Base-by-base conservation (phyloP, 2,113 vertebrate genomes). In the Syngnathus floridae region DNA sequence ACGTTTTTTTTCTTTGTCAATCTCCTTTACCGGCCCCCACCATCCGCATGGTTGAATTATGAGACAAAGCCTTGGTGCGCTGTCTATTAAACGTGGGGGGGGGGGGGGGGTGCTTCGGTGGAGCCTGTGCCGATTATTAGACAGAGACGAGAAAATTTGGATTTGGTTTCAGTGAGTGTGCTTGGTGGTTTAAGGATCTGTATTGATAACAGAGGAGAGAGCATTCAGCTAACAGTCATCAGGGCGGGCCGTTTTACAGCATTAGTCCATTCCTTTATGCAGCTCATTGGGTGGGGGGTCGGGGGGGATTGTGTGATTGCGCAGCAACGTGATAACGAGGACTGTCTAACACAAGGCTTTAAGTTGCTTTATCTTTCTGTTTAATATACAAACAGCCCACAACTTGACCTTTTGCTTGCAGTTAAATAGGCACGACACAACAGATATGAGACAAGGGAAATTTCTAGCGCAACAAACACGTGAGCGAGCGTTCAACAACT, bases 391-490 rank as follows among this genome's bases (percentile, higher is more conserved):
- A 80, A 73, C 65, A 59, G 48, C 40, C 21, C 49, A 26, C 66
- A 65, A 75, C 79, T 80, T 88, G 88, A 91, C 86, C 88, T 90
- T 91, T 90, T 43, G 19, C 69, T 81, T 71, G 70, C 81, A 67
- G 79, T 75, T 71, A 71, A 75, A 87, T 87, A 83, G 70, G 73
- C 82, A 76, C 79, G 82, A 75, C 76, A 75, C 43, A 31, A 72
- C 74, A 19, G 75, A 57, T 62, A 79, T 51, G 70, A 37, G 2
- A 67, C 22, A 38, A 67, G 69, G 61, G 66, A 51, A 31, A 66
- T 67, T 68, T 59, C 64, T 45, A 54, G 48, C 48, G n/a, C 8
- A 51, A 7, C 1, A 8, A 16, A 16, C 13, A 35, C 71, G 69
- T n/a, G 58, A 59, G 58, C 17, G 45, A 16, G 4, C 48, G n/a